Conservation (phyloP, 2,888 invertebrate species). For the Drosophila algonquin region DNA sequence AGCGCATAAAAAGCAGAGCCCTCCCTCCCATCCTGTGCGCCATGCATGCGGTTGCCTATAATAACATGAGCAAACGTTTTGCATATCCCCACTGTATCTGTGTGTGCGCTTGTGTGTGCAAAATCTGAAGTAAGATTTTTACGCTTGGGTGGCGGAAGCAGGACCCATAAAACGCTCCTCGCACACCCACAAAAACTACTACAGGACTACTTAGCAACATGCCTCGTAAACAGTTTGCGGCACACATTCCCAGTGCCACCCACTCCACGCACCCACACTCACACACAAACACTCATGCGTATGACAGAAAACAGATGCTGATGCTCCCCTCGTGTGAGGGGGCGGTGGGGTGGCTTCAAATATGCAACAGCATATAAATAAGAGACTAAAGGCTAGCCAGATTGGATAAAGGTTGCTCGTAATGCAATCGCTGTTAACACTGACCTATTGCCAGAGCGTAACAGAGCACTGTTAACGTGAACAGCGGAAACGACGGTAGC, state of each 20-base stretch:
- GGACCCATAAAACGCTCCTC: conserved; percentile 64
- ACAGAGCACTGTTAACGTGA: conserved; percentile 30
- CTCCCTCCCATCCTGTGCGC: conserved; percentile 4
- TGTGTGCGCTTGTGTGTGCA: conserved; percentile 27
- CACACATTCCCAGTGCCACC: conserved; percentile 11
- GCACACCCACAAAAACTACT: conserved; percentile 47
- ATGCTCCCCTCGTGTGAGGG: conserved; percentile 10
- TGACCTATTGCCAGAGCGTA: conserved; percentile 62
- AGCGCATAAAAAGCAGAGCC: conserved; percentile 49
- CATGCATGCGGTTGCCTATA: conserved; percentile 48
- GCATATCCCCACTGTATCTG: conserved; percentile 46
- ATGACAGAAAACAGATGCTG: conserved; percentile 74
- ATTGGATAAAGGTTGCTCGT: conserved; percentile 46
- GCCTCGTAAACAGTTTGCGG: conserved; percentile 26
- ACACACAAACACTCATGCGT: conserved; percentile 29
- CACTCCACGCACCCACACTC: conserved; percentile 13
- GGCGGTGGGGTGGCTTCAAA: conserved; percentile 33
- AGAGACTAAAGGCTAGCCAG: conserved; percentile 72
- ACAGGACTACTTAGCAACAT: conserved; percentile 41
- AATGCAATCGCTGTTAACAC: conserved; percentile 57
- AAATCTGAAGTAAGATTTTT: conserved; percentile 60
- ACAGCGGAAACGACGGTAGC: conserved; percentile 28
- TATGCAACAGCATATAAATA: conserved; percentile 75
- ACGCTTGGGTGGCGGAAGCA: conserved; percentile 73
- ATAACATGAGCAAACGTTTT: conserved; percentile 60